A percentile compares a stretch with the other conserved stretches of the same genome.
These are phyloP conservation scores for Megatriorchis doriae DNA, from an alignment of 2,113 vertebrate genomes.

Conservation along the genomic window DNA sequence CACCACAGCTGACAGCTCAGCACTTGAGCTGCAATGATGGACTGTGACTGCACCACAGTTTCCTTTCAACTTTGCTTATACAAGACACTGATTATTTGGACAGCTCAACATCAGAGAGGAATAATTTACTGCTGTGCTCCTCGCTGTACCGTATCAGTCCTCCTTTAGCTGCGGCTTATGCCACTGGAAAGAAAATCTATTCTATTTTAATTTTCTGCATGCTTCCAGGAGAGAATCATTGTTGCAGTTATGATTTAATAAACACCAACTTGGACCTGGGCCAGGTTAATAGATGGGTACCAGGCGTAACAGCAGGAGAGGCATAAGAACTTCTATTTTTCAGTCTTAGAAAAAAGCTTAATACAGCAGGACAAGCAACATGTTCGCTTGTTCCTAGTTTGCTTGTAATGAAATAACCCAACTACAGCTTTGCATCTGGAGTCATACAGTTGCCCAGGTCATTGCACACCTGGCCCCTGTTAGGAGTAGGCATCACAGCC, in stretches of 20 bases:
- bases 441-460: neutral
- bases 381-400: neutral
- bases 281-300: neutral
- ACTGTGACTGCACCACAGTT: neutral
- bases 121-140: slow-evolving; percentile 9
- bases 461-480: neutral
- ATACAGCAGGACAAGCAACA: neutral
- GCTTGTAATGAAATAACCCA: neutral
- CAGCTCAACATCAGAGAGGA: neutral
- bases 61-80: slow-evolving; percentile 14
- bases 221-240: neutral
- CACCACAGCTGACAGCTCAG: neutral
- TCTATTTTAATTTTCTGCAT: slow-evolving; percentile 20
- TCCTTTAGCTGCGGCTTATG: neutral
- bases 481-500: neutral
- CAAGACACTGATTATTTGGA: neutral
- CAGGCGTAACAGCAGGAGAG: neutral
- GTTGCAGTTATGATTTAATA: slow-evolving; percentile 14
- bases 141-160: neutral
- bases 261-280: neutral
- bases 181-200: neutral
- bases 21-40: neutral
- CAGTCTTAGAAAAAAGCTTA: neutral
- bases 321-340: neutral
- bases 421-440: neutral